Evolutionary conservation across 2,113 vertebrate species (phyloP), one percentile per base, ranked within the genome.

Genomic region (Octodon degus): DNA sequence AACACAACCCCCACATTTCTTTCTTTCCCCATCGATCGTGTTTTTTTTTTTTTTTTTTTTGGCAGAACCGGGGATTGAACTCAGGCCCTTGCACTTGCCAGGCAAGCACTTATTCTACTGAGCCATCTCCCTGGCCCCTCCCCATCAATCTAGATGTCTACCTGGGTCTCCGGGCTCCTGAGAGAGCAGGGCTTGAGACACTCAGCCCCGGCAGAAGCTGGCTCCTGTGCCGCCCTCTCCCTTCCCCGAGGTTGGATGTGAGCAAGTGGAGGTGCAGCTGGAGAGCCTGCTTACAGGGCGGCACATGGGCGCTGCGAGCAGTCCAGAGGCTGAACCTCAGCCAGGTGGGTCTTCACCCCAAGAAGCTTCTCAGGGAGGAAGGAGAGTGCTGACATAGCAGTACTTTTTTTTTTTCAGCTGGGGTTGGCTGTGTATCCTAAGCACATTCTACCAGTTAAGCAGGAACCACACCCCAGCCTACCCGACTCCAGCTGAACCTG

Each of bases 301-400:
- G 91, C 76, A 89, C 94, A 55, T 68, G 43, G 79, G 63, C 34
- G 25, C 90, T 97, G 95, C 97, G 95, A 90, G 95, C 97, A 97
- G 93, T 43, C 77, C 60, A 32, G 95, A 94, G 81, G 40, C 40
- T 24, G n/a, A 76, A 43, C 67, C 34, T 89, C 79, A 72, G 74
- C 27, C n/a, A 60, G 85, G 81, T 76, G 81, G 79, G 89, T 97
- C 76, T 93, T 95, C 94, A 95, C 93, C 89, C 96, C 40, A 72
- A 86, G 94, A 53, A 37, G 34, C 62, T 53, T 43, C 20, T 37
- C 11, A 58, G 85, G 47, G n/a, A 65, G 85, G 77, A 65, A 67
- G 55, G 83, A 81, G 91, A 70, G 87, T 72, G 89, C 97, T 89
- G 55, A 95, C 62, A 53, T 53, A 83, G 83, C 65, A 65, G 84